Evolutionary conservation across 2,113 vertebrate species (phyloP).

Genomic region (Coracopsis vasa): DNA sequence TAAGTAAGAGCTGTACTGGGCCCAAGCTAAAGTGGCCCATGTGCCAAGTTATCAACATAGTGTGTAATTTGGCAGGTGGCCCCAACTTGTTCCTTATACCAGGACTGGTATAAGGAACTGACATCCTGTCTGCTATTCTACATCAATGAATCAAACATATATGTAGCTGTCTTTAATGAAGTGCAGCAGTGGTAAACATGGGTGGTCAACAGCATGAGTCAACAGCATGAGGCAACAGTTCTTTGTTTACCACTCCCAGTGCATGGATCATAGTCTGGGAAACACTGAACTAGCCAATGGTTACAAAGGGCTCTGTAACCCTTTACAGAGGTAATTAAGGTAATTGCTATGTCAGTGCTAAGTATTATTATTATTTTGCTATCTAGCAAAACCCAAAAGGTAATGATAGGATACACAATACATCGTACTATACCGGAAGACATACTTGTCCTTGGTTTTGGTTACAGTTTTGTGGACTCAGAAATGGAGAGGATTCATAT

Average conservation of each 20-base stretch:
- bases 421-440: background rate
- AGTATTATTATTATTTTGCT: conserved; percentile 37
- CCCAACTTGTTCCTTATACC: fast-evolving
- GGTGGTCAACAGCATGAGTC: background rate
- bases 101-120: too few species aligned
- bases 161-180: background rate
- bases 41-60: fast-evolving
- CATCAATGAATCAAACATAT: background rate
- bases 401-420: conserved; percentile 48
- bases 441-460: conserved; percentile 9
- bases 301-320: background rate
- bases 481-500: background rate
- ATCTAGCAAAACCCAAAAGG: conserved; percentile 1
- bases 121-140: background rate
- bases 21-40: background rate
- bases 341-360: conserved; percentile 38
- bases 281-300: background rate
- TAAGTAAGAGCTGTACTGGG: fast-evolving
- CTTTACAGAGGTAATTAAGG: too few species aligned
- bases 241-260: background rate
- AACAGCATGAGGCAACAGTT: background rate
- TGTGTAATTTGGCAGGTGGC: background rate
- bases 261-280: background rate
- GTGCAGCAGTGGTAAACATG: fast-evolving
- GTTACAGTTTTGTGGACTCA: background rate